Conservation (phyloP, 2,888 invertebrate species). For the Leptothorax acervorum region DNA sequence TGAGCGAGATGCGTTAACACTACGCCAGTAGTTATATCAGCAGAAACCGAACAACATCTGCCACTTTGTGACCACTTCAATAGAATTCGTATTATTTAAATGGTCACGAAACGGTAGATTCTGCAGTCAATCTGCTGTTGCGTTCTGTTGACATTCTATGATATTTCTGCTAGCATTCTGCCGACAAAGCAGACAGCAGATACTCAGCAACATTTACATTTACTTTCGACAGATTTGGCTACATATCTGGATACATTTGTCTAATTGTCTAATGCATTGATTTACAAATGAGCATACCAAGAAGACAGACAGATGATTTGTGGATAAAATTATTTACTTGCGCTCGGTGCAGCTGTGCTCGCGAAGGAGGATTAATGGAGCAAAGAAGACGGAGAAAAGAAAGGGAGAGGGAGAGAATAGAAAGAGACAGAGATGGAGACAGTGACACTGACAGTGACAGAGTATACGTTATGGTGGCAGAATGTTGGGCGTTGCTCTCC, state of each 20-base stretch:
- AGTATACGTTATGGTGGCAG: conserved; percentile 66
- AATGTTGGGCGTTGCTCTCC: conserved; percentile 76
- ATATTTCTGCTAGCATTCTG: neutral
- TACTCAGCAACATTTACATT: neutral
- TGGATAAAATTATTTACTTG: neutral
- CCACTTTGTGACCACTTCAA: neutral
- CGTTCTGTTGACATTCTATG: neutral
- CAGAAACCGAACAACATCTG: neutral
- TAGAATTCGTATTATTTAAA: no score
- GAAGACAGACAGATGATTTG: neutral
- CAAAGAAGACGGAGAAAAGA: neutral
- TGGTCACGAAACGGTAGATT: no score
- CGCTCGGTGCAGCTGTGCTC: conserved; percentile 3
- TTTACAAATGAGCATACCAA: neutral
- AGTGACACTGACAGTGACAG: neutral
- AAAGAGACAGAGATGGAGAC: neutral
- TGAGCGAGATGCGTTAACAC: no score
- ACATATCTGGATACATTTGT: neutral
- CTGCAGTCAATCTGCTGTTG: neutral
- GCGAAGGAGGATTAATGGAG: conserved; percentile 1
- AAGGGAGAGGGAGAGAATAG: neutral
- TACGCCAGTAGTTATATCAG: no score
- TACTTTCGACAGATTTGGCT: neutral
- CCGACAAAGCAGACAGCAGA: neutral
- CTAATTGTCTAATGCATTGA: neutral